A percentile compares a stretch with the other conserved stretches of the same genome.
phyloP scores from a whole-genome alignment of 2,797 vertebrate genomes.

The Rousettus madagascariensis region DNA sequence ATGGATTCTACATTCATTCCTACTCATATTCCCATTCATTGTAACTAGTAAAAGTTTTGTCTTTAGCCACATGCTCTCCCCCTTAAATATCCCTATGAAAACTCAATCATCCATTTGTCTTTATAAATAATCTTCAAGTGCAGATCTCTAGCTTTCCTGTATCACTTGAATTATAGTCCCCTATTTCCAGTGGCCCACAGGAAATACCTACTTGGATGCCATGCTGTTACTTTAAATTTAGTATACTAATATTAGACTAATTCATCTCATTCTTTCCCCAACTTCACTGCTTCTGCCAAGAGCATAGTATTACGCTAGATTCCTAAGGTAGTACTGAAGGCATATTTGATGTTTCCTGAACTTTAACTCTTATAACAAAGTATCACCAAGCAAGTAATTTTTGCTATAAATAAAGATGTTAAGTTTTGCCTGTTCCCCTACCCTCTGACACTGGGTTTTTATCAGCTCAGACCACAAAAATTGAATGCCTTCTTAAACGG shows the following conservation, averaged over 20 bases:
- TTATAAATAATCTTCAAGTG: neutral
- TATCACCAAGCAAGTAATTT: neutral
- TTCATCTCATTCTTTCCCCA: neutral
- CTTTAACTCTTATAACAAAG: neutral
- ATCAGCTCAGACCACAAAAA: neutral
- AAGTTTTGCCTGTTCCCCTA: neutral
- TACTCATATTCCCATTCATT: neutral
- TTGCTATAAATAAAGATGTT: neutral
- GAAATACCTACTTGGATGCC: neutral
- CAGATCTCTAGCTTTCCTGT: neutral
- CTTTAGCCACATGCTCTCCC: neutral
- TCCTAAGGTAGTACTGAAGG: neutral
- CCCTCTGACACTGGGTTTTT: neutral
- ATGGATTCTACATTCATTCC: neutral
- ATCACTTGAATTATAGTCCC: neutral
- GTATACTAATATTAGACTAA: neutral
- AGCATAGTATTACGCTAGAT: neutral
- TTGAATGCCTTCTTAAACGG: neutral
- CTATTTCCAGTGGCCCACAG: neutral
- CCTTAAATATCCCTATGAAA: neutral
- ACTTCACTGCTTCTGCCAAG: neutral
- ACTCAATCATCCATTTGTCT: neutral
- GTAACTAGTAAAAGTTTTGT: neutral
- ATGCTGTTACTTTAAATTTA: neutral
- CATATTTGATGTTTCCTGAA: neutral